Evolutionary conservation across 1,140 invertebrate species (phyloP), one percentile per base, ranked within the genome.

Genomic region (Centruroides vittatus): DNA sequence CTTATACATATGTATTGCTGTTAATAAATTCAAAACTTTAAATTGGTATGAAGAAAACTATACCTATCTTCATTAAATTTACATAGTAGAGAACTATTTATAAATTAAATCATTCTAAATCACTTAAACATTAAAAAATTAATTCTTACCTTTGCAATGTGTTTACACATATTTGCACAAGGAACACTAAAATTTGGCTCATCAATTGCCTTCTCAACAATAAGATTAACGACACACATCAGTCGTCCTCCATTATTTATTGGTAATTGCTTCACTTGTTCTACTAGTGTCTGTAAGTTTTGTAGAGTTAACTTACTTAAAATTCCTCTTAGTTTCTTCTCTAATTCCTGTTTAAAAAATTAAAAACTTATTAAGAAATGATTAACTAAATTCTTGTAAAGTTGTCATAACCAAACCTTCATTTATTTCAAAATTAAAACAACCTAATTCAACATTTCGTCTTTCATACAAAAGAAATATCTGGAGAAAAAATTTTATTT

Each of bases 221-320:
- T 85, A 59, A 96, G 79, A 71, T 89, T 81, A 68, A 95, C 93
- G 12, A 95, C 86, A 61, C 84, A 85, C 64, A 84, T 79, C 36
- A 96, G 75, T 67, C 87, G 80, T 47, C 86, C 84, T 59, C 82
- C 81, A 3, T 83, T 88, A 72, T 93, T 84, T 61, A 98, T 91
- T 58, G 83, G 78, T 11, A 97, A 76, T n/a, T 77, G 68, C 59
- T 84, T 79, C 47, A 96, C 82, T 77, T 90, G 86, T 34, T 82
- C 78, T 3, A 93, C 77, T 46, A 96, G 75, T 3, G 82, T 86
- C 47, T 85, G 80, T 70, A 93, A 93, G 70, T 94, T 93, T 71
- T 96, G 86, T 1, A 93, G 93, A 1, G 93, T 97, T 36, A 98
- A 74, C 73, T 95, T 97, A 73, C 96, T 97, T 4, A 98, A 74